Conservation (phyloP, 2,113 vertebrate genomes). For the Uropsilus gracilis region DNA sequence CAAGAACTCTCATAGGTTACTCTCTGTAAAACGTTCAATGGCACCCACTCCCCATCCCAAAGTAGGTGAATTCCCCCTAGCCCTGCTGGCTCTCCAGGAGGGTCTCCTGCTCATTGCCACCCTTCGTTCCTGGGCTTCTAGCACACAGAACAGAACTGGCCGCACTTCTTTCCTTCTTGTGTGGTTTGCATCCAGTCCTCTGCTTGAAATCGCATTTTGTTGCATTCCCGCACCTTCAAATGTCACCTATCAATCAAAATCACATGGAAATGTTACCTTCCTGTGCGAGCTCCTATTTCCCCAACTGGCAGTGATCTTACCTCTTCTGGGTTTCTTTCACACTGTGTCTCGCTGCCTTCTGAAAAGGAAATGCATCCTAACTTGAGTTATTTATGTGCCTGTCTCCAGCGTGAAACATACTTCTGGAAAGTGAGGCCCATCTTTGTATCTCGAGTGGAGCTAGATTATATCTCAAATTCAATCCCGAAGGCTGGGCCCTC, state of each 20-base stretch:
- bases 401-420: background rate
- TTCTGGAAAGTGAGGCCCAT: background rate
- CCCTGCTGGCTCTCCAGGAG: background rate
- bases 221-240: slow-evolving; percentile 23
- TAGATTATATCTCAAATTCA: background rate
- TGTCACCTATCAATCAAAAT: slow-evolving; percentile 61
- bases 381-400: background rate
- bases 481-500: background rate
- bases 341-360: background rate
- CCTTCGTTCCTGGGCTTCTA: background rate
- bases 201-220: background rate
- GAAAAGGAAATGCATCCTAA: slow-evolving; percentile 24
- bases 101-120: background rate
- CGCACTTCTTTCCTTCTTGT: background rate
- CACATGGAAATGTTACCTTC: slow-evolving; percentile 33
- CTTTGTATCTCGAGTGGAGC: background rate
- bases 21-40: background rate
- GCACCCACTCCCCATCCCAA: background rate
- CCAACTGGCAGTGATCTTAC: slow-evolving; percentile 33
- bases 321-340: slow-evolving; percentile 6
- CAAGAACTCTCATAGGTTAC: too few species aligned
- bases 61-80: background rate
- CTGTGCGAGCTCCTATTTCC: background rate
- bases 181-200: background rate
- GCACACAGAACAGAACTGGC: background rate